phyloP scores from a whole-genome alignment of 2,113 vertebrate species.

The Zosterops lateralis region DNA sequence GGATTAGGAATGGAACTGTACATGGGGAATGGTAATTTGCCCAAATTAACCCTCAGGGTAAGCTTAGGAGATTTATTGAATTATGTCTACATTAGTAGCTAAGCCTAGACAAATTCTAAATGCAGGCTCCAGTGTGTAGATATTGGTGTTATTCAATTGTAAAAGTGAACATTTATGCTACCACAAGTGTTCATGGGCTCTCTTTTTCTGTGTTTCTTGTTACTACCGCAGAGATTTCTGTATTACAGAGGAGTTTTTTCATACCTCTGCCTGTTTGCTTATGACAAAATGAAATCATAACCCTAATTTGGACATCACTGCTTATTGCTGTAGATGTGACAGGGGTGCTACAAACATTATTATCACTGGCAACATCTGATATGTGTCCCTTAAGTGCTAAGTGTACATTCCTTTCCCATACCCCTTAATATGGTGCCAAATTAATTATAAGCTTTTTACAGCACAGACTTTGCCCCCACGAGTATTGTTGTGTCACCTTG shows the following conservation, averaged over 20 bases:
- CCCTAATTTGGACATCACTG: not conserved
- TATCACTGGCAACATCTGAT: not conserved
- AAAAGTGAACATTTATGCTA: not conserved
- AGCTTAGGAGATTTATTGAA: not conserved
- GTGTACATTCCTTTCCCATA: not conserved
- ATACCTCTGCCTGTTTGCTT: not conserved
- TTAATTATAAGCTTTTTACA: not conserved
- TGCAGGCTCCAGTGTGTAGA: not conserved
- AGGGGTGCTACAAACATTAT: not conserved
- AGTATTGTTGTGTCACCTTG: not conserved
- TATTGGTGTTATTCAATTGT: not conserved
- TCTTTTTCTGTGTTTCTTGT: not conserved
- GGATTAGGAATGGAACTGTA: not conserved
- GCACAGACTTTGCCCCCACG: not conserved
- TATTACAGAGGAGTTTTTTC: not conserved
- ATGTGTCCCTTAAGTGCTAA: not conserved
- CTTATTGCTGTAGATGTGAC: not conserved
- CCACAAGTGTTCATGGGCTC: not conserved
- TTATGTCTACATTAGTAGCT: not conserved
- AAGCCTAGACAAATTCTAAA: not conserved
- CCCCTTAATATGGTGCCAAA: not conserved
- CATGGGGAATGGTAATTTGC: not conserved
- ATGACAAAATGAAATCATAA: not conserved
- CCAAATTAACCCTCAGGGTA: not conserved
- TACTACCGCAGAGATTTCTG: not conserved